Evolutionary conservation across 2,797 vertebrate genomes (phyloP).

Genomic region (Onychomys torridus): DNA sequence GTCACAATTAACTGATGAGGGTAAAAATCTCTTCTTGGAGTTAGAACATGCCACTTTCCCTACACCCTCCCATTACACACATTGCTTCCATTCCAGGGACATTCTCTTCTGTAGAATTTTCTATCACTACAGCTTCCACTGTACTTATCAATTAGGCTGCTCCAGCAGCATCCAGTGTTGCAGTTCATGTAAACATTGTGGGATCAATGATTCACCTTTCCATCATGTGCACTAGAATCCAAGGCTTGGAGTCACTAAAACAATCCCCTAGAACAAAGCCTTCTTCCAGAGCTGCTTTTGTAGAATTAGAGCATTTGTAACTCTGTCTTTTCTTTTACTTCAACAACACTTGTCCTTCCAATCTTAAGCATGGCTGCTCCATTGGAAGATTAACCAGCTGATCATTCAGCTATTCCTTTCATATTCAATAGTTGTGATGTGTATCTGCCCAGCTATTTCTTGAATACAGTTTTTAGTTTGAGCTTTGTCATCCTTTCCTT

Average conservation of each 20-base stretch:
- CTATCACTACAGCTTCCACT: neutral
- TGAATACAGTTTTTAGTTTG: neutral
- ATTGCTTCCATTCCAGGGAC: neutral
- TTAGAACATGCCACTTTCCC: neutral
- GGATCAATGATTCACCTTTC: neutral
- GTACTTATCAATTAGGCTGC: neutral
- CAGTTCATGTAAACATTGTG: neutral
- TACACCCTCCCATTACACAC: neutral
- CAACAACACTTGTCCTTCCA: neutral
- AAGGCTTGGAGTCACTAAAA: too few species aligned
- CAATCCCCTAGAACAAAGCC: too few species aligned
- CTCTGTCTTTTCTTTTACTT: neutral
- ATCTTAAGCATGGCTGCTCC: neutral
- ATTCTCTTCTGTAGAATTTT: neutral
- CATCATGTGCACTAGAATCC: neutral
- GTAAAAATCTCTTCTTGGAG: neutral
- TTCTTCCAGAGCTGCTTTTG: too few species aligned
- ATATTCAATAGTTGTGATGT: neutral
- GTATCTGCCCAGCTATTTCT: too few species aligned
- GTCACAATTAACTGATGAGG: conserved; percentile 77
- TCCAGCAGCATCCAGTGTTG: neutral
- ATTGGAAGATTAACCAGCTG: neutral
- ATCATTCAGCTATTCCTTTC: neutral
- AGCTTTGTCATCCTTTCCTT: neutral
- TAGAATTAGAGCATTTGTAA: neutral